Percentiles rank a stretch among this genome's conserved stretches.
Evolutionary conservation across 2,113 vertebrate species (phyloP).

Genomic region (Phocoena sinus): DNA sequence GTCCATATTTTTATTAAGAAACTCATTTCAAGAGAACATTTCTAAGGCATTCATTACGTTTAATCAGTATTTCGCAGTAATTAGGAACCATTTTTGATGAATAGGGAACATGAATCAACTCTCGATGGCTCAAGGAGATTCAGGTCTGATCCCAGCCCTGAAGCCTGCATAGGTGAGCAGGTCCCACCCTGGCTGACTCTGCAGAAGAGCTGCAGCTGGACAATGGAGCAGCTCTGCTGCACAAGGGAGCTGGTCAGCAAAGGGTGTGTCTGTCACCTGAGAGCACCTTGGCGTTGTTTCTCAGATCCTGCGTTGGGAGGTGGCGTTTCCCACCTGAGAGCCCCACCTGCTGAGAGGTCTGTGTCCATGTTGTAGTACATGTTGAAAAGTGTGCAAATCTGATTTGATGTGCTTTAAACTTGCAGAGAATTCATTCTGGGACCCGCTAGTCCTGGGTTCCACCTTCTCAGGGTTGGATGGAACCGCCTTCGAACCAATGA

Average conservation of each 20-base stretch:
- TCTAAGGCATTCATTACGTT: neutral
- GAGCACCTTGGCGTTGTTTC: neutral
- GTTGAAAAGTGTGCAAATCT: neutral
- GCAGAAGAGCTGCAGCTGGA: neutral
- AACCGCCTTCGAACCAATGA: neutral
- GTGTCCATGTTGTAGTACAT: rapidly evolving
- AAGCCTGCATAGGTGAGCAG: rapidly evolving
- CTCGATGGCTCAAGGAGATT: neutral
- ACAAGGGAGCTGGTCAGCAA: neutral
- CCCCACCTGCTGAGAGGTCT: rapidly evolving
- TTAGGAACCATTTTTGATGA: neutral
- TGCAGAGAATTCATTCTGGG: neutral
- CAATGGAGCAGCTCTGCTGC: neutral
- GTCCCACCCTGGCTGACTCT: rapidly evolving
- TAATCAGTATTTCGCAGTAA: neutral
- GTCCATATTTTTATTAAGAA: neutral
- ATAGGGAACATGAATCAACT: neutral
- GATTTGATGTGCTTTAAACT: neutral
- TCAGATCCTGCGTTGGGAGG: neutral
- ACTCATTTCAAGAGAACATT: neutral
- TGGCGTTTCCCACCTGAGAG: neutral
- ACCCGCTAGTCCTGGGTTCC: neutral
- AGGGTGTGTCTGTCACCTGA: neutral
- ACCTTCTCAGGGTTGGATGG: neutral
- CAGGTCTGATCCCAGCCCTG: neutral